phyloP scores from a whole-genome alignment of 2,797 vertebrate genomes.

The Phrynocephalus guinanensis region DNA sequence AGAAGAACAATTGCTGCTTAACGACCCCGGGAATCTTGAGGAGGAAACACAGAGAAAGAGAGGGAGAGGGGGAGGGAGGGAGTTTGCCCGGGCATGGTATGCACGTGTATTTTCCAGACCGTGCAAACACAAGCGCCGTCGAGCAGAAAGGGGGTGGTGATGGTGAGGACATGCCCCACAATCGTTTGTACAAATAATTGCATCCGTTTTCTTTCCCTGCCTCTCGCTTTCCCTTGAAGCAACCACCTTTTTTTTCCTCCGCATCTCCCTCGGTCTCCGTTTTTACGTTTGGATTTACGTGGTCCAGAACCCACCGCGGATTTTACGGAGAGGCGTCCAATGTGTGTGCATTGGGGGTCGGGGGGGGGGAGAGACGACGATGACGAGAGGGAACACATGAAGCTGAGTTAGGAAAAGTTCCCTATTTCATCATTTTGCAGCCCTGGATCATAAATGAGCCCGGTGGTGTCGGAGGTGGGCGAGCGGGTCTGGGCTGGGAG shows the following conservation, averaged over 20 bases:
- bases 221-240: constrained; percentile 41
- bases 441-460: constrained; percentile 22
- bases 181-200: constrained; percentile 70
- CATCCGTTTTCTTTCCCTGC: constrained; percentile 19
- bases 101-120: not conserved
- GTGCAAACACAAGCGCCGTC: not conserved
- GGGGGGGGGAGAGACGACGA: no score
- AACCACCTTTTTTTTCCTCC: constrained; percentile 64
- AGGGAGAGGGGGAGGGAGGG: not conserved
- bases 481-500: not conserved
- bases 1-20: constrained; percentile 51
- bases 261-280: constrained; percentile 54
- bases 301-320: constrained; percentile 72
- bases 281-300: constrained; percentile 74
- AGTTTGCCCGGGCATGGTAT: constrained; percentile 37
- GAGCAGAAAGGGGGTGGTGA: constrained; percentile 30
- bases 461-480: constrained; percentile 17
- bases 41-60: not conserved
- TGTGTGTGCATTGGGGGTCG: no score
- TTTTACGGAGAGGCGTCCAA: constrained; percentile 68
- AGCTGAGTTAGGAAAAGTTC: constrained; percentile 65
- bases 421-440: constrained; percentile 50
- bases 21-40: constrained; percentile 37
- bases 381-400: constrained; percentile 70
- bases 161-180: constrained; percentile 35